Evolutionary conservation across 1,140 invertebrate species (phyloP).

Genomic region (Orius laevigatus): DNA sequence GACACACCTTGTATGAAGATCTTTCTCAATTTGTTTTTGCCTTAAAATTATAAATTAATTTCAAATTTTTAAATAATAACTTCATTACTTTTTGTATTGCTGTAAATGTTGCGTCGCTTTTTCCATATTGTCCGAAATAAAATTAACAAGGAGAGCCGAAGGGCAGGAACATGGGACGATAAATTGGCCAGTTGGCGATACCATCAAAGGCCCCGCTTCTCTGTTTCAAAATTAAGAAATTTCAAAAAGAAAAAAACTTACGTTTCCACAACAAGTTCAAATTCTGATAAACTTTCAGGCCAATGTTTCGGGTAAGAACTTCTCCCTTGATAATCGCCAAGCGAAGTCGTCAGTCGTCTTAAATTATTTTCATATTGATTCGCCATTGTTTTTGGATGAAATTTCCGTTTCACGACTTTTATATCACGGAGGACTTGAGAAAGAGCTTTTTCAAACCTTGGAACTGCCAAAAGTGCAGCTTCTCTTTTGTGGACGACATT

Average conservation of each 20-base stretch:
- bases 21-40: constrained; percentile 58
- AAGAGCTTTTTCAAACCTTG: constrained; percentile 64
- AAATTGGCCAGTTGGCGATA: constrained; percentile 84
- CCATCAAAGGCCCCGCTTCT: constrained; percentile 77
- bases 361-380: constrained; percentile 67
- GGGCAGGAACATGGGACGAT: constrained; percentile 81
- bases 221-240: constrained; percentile 31
- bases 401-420: constrained; percentile 70
- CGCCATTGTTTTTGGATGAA: constrained; percentile 74
- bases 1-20: constrained; percentile 46
- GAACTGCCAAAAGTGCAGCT: constrained; percentile 50
- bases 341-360: constrained; percentile 58
- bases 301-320: constrained; percentile 51
- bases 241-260: constrained; percentile 31
- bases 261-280: constrained; percentile 82
- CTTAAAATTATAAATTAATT: constrained; percentile 31
- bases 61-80: background rate
- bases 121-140: constrained; percentile 59
- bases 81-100: constrained; percentile 55
- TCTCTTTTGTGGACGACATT: constrained; percentile 38
- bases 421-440: constrained; percentile 66
- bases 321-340: constrained; percentile 60
- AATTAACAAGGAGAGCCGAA: constrained; percentile 63
- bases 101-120: constrained; percentile 49
- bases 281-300: constrained; percentile 49